Base-by-base conservation (phyloP, 2,113 vertebrate species). In the Eolophus roseicapilla region DNA sequence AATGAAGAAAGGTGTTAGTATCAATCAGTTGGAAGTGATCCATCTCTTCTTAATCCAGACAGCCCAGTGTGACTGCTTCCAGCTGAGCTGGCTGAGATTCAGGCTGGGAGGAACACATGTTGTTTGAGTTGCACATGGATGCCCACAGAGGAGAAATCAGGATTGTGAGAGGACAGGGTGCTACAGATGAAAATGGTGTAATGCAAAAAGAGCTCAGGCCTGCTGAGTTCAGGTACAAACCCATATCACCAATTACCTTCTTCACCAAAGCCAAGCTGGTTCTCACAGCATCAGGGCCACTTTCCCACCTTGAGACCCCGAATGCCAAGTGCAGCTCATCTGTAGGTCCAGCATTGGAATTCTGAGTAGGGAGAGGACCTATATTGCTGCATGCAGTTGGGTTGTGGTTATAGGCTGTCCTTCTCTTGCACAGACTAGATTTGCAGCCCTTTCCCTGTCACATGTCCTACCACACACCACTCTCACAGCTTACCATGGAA, bases 361-460 rank as follows among this genome's bases (percentile, higher is more conserved):
- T 13, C 16, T 73, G 44, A 19, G 17, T 16, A 52, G 24, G 16
- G 27, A 52, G 67, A 86, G 31, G 3, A 89, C 10, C 16, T 19
- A 6, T 1, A 13, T 16, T 14, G 6, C 3, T 46, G 3, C 28
- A 16, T n/a, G 16, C 20, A 46, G 9, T 0, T 64, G 73, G 17
- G 13, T 50, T 29, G 5, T 1, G 19, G 5, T 10, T 33, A 5
- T 9, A 70, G 47, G 7, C 3, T 55, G 35, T 84, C 27, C 28
- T 49, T 6, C 44, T 73, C 24, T 23, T n/a, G n/a, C 19, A 29
- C 44, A 50, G 14, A 6, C 20, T 50, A 57, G 7, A 62, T 27
- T 24, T 47, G 13, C 24, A 70, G 35, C 33, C 29, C 33, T 52
- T 47, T 57, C 37, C 18, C 37, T 74, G 41, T 27, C 53, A 21